Base-by-base conservation (phyloP, 2,113 vertebrate genomes). In the Halichoerus grypus region DNA sequence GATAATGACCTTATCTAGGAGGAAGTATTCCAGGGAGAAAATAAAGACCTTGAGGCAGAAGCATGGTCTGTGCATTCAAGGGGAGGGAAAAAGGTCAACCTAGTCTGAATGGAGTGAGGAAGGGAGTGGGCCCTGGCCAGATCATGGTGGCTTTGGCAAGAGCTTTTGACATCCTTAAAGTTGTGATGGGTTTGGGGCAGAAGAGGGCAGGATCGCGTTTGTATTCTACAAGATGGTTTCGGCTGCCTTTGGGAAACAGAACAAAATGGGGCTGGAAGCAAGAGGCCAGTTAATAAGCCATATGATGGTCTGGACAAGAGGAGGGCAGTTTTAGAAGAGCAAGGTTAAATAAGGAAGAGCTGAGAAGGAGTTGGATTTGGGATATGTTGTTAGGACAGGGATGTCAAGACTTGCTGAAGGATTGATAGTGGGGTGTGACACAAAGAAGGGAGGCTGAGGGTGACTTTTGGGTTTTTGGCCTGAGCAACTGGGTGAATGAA, bases 11-110 rank as follows among this genome's bases (percentile, higher is more conserved):
- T 21, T 22, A 18, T 59, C 33, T 65, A 1, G 55, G 69, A 49
- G 28, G 6, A 81, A 67, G 18, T 1, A 8, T 46, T 95, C 65
- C 2, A 65, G 57, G 77, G 57, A 39, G 46, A 84, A 72, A 79
- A 42, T 22, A 49, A 84, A 77, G 61, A 61, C 16, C 46, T 9
- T 16, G 61, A 94, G 26, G 76, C 16, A 12, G 22, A 85, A 77
- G 46, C 7, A 10, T 3, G 4, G 26, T 49, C 1, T 0, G 6
- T 12, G 4, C 51, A 13, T 21, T 61, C 18, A 21, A 55, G 26
- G 22, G 22, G 39, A 18, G 4, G 36, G 5, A 59, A 87, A 19
- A 79, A 53, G 33, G 65, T 31, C 14, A 53, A 10, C 4, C 33
- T 46, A 51, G n/a, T 49, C 55, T 33, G 42, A 71, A 18, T 19